Base-by-base conservation (phyloP, 2,113 vertebrate genomes). In the Microcebus murinus region DNA sequence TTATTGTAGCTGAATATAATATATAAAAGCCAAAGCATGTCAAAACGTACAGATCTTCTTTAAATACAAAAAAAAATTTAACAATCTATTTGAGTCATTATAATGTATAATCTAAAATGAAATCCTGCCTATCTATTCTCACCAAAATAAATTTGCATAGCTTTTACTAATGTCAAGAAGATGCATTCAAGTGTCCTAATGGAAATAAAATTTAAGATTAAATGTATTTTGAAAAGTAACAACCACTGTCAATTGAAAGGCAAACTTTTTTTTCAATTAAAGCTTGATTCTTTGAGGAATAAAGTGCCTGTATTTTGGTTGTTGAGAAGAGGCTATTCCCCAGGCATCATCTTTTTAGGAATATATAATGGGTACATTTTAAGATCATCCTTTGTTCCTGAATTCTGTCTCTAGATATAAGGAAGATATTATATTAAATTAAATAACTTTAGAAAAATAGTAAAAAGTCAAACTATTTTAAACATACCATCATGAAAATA, bases 371-470 rank as follows among this genome's bases (percentile, higher is more conserved):
- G 39, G 5, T 3, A 23, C 25, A 52, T 77, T 76, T 65, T 65
- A 87, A 65, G 55, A 79, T 55, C 25, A 25, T 74, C 23, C 70
- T 87, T 83, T 82, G 67, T 29, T 83, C 59, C 36, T 7, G 6
- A 84, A 92, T 61, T 76, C 31, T 76, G 27, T 59, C 52, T 87
- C n/a, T 45, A 59, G 45, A n/a, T 68, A 12, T 68, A 94, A 96
- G 68, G 70, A 90, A 94, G 48, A 83, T 9, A 86, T 45, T 61
- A 85, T 39, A 52, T 61, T 23, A n/a, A 89, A 87, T 89, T n/a
- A 94, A 94, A 70, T 74, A 36, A 91, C 31, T 91, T 95, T 42
- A 94, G 87, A 68, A 95, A 94, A 86, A 95, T 88, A 55, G 71
- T 95, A 68, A 83, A 82, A 90, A 74, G 42, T 82, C 36, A 21